phyloP scores from a whole-genome alignment of 2,888 invertebrate genomes.

The Orthonychiurus folsomi region DNA sequence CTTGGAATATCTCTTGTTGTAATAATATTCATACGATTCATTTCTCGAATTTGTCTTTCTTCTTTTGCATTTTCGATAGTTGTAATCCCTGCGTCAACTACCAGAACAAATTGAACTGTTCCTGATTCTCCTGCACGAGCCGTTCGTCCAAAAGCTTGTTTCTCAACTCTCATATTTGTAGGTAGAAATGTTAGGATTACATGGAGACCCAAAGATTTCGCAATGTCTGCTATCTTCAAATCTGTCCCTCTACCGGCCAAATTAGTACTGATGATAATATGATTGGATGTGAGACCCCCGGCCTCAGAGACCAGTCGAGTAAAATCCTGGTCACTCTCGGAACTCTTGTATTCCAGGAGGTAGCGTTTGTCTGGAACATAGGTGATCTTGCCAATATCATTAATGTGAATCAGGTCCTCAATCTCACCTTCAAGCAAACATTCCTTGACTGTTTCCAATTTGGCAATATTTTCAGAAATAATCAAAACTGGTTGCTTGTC shows the following conservation, averaged over 20 bases:
- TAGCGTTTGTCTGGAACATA: background rate
- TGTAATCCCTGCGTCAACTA: background rate
- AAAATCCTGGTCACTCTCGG: conserved; percentile 2
- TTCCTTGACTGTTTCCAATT: background rate
- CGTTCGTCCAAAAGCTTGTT: conserved; percentile 45
- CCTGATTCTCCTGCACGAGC: conserved; percentile 44
- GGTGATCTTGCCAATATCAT: background rate
- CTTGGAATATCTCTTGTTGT: background rate
- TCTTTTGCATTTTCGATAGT: background rate
- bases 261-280: conserved; percentile 44
- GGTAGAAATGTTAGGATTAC: conserved; percentile 45
- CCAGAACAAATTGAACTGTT: conserved; percentile 41
- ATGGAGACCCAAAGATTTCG: conserved; percentile 42
- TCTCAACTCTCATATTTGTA: conserved; percentile 43
- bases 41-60: background rate
- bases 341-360: conserved; percentile 2
- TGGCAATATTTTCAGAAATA: conserved; percentile 9
- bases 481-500: conserved; percentile 3
- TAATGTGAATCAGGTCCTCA: conserved; percentile 7
- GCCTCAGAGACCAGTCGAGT: background rate
- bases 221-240: conserved; percentile 40
- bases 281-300: conserved; percentile 23
- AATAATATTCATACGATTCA: background rate
- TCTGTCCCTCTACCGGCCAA: conserved; percentile 45
- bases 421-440: background rate